phyloP scores from a whole-genome alignment of 2,797 vertebrate species.

The Macrochelys suwanniensis region DNA sequence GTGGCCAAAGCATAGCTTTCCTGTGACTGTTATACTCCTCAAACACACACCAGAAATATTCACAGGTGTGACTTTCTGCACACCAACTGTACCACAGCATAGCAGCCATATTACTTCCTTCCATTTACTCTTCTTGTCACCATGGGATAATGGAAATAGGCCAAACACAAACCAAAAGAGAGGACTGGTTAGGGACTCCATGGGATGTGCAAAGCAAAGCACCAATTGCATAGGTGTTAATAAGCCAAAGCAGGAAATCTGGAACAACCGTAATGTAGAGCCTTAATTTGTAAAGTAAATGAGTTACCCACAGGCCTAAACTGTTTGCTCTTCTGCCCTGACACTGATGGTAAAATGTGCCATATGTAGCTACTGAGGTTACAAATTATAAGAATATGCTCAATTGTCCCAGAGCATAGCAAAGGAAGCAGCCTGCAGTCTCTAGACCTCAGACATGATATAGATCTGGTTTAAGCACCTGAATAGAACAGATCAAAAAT shows the following conservation, averaged over 20 bases:
- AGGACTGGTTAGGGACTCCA: not conserved
- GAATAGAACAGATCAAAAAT: constrained; percentile 9
- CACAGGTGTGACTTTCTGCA: not conserved
- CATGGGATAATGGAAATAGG: not conserved
- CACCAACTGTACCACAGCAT: constrained; percentile 17
- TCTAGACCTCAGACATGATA: not conserved
- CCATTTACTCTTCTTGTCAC: not conserved
- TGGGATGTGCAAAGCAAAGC: not conserved
- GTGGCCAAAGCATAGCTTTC: not conserved
- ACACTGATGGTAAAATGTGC: not conserved
- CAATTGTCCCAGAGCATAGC: not conserved
- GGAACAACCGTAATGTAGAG: not conserved
- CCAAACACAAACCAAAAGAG: not conserved
- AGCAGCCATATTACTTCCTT: not conserved
- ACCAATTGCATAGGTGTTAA: not conserved
- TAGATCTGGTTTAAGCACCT: not conserved
- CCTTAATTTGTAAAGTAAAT: not conserved
- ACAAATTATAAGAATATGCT: not conserved
- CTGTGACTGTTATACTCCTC: not conserved
- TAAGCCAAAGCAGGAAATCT: not conserved
- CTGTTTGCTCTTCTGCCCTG: not conserved
- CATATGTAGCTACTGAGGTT: not conserved
- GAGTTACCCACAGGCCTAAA: not conserved
- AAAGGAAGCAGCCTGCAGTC: not conserved
- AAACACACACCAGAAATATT: not conserved